These are phyloP conservation scores for Tenthredo mesomela DNA, from an alignment of 2,888 invertebrate genomes.

Conservation along the genomic window DNA sequence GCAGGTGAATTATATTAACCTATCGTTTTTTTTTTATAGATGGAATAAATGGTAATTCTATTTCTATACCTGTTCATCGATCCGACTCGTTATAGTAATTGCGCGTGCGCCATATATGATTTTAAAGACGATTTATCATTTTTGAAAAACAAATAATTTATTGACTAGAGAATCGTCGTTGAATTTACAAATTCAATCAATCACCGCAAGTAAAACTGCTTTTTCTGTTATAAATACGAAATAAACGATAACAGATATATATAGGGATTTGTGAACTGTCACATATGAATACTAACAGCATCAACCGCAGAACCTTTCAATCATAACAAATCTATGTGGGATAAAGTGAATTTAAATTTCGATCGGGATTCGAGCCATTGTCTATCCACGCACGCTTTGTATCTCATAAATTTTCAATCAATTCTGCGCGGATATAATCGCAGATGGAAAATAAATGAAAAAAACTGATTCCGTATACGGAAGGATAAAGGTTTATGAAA, in stretches of 20 bases:
- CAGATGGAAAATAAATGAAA: not conserved
- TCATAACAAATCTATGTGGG: constrained; percentile 19
- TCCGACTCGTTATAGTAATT: not conserved
- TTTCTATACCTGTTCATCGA: not conserved
- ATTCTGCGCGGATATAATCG: not conserved
- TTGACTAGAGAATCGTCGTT: constrained; percentile 1
- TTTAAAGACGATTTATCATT: not conserved
- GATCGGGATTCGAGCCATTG: not conserved
- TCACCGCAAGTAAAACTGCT: not conserved
- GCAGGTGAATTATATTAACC: not conserved
- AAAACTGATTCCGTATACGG: not conserved
- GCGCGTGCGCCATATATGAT: not conserved
- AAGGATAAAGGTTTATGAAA: not conserved
- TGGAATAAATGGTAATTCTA: not conserved
- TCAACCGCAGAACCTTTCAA: constrained; percentile 7
- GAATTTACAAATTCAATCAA: constrained; percentile 1
- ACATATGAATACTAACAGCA: constrained; percentile 19
- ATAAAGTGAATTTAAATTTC: constrained; percentile 18
- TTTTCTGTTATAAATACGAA: not conserved
- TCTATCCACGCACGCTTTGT: not conserved
- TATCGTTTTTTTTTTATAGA: not conserved
- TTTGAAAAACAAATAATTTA: not conserved
- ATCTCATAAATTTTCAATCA: not conserved
- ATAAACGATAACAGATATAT: not conserved
- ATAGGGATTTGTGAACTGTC: not conserved